Percentiles rank a stretch among this genome's conserved stretches.
Conservation (phyloP, 53 echinoderm and acorn worm species). For the Arbacia lixula region DNA sequence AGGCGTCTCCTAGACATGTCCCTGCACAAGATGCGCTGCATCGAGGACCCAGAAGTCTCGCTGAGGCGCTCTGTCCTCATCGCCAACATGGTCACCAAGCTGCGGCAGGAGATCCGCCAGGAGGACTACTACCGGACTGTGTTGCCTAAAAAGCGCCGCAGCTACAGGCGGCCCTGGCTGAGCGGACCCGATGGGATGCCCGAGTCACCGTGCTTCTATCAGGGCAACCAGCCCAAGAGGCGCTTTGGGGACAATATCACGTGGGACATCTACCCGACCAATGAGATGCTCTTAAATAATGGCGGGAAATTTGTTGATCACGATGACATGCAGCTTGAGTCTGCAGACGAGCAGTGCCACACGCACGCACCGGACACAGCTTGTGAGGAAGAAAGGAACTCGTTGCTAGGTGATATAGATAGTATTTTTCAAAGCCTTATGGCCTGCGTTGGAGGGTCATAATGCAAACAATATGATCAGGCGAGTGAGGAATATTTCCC, state of each 20-base stretch:
- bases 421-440: conserved; percentile 58
- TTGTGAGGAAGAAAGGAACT: conserved; percentile 40
- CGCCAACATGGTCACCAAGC: conserved; percentile 71
- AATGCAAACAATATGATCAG: background rate
- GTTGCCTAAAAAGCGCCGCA: conserved; percentile 70
- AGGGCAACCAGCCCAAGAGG: conserved; percentile 11
- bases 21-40: conserved; percentile 69
- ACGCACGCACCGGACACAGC: background rate
- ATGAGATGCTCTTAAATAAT: conserved; percentile 34
- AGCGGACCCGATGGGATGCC: background rate
- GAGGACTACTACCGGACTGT: conserved; percentile 62
- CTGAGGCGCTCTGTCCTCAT: conserved; percentile 69
- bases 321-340: background rate
- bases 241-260: conserved; percentile 16
- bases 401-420: conserved; percentile 51
- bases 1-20: conserved; percentile 63
- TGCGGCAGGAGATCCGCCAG: conserved; percentile 59
- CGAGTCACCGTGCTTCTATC: conserved; percentile 38
- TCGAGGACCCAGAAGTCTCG: conserved; percentile 74
- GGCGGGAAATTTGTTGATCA: conserved; percentile 31
- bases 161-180: conserved; percentile 52
- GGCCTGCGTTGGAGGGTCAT: conserved; percentile 52
- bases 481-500: background rate
- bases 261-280: conserved; percentile 45
- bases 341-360: background rate